Base-by-base conservation (phyloP, 2,888 invertebrate species). In the Terebella lapidaria region DNA sequence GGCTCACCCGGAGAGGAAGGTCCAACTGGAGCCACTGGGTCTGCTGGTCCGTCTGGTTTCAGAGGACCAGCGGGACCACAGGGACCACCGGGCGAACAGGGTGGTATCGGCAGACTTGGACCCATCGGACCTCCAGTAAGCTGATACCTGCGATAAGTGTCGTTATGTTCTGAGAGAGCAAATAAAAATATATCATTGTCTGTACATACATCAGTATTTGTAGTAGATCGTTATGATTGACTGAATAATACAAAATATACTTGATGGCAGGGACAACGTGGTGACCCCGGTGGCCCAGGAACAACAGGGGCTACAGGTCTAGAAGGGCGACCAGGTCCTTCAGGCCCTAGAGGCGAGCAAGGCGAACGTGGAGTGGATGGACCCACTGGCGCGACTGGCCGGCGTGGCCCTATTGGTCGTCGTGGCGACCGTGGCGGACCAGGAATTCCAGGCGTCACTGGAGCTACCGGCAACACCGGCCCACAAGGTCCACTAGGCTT, bases 381-480 rank as follows among this genome's bases (percentile, higher is more conserved):
- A 25, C 2, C 20, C 1, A 25, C 53, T n/a, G 58, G 58, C 35
- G 22, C 42, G 18, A 35, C n/a, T 54, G 58, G 58, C 2, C 42
- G 46, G 49, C 24, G 18, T 24, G 58, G 58, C 22, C 30, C 53
- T 3, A 18, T 15, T 5, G 58, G 58, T 2, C 24, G 15, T 5
- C 49, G 22, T 51, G 60, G 60, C 24, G 22, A 47, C 20, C 52
- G 57, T 53, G 60, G 60, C 25, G 25, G 25, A n/a, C 25, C 28
- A 20, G 62, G 62, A 35, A 10, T 42, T 5, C 25, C 55, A 35
- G 62, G 62, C 35, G 15, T 18, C 22, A 20, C 45, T 71, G 76
- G 75, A 51, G 3, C 69, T 3, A 59, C 69, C 15, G 77, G 76
- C 27, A 56, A 67, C 1, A 22, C 69, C 18, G 77, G 77, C 54